Base-by-base conservation (phyloP, 2,888 invertebrate species). In the Ashinkailepas kermadecensis region DNA sequence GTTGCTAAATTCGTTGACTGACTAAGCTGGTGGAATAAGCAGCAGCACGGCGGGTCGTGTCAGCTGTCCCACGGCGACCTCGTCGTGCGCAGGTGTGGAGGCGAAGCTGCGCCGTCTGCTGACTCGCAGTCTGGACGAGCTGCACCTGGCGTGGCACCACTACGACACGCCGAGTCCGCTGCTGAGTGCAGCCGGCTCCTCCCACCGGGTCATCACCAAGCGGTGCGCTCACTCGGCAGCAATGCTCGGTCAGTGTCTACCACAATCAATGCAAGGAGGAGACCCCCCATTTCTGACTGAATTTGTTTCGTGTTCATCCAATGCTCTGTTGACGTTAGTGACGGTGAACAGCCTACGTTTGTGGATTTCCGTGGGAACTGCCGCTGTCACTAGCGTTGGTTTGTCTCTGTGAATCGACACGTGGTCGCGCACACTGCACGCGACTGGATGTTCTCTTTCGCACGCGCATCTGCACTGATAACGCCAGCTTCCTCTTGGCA, bases 71-170 rank as follows among this genome's bases (percentile, higher is more conserved):
- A 23, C 25, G 1, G 2, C 9, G 8, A 12, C 12, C 18, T 25
- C 0, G 15, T 10, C 1, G 39, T 94, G 81, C 13, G 6, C 74
- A 91, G 92, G 90, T 95, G 97, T 96, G 90, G 90, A 92, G 90
- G 11, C 7, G 2, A 54, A 56, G 74, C 56, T 74, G 18, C 56
- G 23, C 13, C 79, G 79, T 12, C 79, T 58, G 58, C 58, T 79
- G 79, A 8, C 58, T 0, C 79, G 79, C 25, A 23, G 13, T 25
- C 58, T 79, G 79, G 58, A 79, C 15, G 79, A 79, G 58, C 13
- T 59, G 58, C 8, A 7, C 57, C 23, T 79, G 58, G 8, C 58
- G 23, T 79, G 79, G 79, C 58, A 58, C 58, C 79, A 79, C 79
- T 79, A 58, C 79, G 79, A 79, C 79, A 23, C 58, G 23, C 74